phyloP scores from a whole-genome alignment of 2,113 vertebrate species.

The Gasterosteus nipponicus region DNA sequence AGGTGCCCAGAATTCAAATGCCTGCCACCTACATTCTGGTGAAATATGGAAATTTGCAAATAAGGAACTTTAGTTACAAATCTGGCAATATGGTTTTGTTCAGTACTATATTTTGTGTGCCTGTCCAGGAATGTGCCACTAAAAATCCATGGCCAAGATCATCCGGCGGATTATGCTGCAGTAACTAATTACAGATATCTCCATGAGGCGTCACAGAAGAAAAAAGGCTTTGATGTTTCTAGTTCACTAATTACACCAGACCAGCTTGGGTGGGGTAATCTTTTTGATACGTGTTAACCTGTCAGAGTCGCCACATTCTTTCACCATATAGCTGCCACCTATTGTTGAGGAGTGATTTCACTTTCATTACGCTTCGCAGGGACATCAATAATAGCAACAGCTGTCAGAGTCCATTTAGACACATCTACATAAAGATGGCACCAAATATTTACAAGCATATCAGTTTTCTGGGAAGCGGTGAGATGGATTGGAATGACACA shows the following conservation, averaged over 20 bases:
- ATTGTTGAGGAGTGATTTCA: slow-evolving; percentile 77
- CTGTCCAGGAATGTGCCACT: slow-evolving; percentile 39
- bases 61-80: slow-evolving; percentile 39
- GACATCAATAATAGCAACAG: slow-evolving; percentile 78
- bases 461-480: slow-evolving; percentile 63
- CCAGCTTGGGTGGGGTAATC: slow-evolving; percentile 49
- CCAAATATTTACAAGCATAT: slow-evolving; percentile 72
- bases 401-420: slow-evolving; percentile 80
- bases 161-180: slow-evolving; percentile 42
- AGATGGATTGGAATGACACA: slow-evolving; percentile 74
- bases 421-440: slow-evolving; percentile 72
- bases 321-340: slow-evolving; percentile 73
- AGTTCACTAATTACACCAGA: slow-evolving; percentile 59
- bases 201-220: slow-evolving; percentile 32
- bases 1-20: slow-evolving; percentile 76
- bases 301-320: slow-evolving; percentile 76
- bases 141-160: slow-evolving; percentile 35
- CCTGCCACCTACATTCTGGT: slow-evolving; percentile 44
- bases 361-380: slow-evolving; percentile 75
- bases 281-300: slow-evolving; percentile 74
- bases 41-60: slow-evolving; percentile 61
- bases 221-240: slow-evolving; percentile 50
- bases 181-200: slow-evolving; percentile 57
- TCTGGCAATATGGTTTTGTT: slow-evolving; percentile 43
- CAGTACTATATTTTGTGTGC: slow-evolving; percentile 16